phyloP scores from a whole-genome alignment of 2,888 invertebrate genomes.

The Heliconius aoede region DNA sequence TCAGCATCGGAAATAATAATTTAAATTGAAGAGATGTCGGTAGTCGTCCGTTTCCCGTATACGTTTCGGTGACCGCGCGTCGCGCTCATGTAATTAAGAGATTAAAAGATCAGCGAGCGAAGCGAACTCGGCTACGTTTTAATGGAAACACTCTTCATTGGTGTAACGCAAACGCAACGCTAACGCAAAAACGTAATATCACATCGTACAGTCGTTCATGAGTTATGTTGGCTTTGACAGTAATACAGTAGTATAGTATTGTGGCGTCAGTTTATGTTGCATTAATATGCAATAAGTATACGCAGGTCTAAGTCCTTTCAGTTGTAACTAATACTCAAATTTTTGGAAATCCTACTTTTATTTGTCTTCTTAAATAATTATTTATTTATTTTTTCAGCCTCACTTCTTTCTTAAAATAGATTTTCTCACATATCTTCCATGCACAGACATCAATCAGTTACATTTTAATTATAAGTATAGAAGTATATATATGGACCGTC shows the following conservation, averaged over 20 bases:
- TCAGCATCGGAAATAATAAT: slow-evolving; percentile 73
- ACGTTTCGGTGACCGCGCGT: slow-evolving; percentile 71
- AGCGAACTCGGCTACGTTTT: slow-evolving; percentile 61
- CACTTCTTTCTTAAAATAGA: too few species aligned
- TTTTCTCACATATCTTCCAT: too few species aligned
- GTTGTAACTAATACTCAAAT: too few species aligned
- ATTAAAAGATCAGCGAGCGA: slow-evolving; percentile 72
- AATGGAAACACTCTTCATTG: slow-evolving; percentile 42
- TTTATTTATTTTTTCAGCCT: too few species aligned
- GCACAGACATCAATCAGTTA: too few species aligned
- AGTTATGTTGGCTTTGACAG: slow-evolving; percentile 9
- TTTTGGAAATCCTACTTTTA: too few species aligned
- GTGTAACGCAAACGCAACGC: slow-evolving; percentile 30
- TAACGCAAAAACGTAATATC: slow-evolving; percentile 28
- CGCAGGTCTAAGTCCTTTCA: background rate
- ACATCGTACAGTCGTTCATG: slow-evolving; percentile 18
- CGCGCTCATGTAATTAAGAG: slow-evolving; percentile 78
- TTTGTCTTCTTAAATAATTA: too few species aligned
- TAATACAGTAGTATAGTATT: slow-evolving; percentile 9
- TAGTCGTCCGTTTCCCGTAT: slow-evolving; percentile 67
- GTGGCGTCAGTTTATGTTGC: slow-evolving; percentile 13
- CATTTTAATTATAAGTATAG: background rate
- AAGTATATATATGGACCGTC: too few species aligned
- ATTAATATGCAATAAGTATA: slow-evolving; percentile 20
- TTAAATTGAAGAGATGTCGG: slow-evolving; percentile 67